Evolutionary conservation across 2,888 invertebrate genomes (phyloP), one percentile per base, ranked within the genome.

Genomic region (Drosophila subquinaria): DNA sequence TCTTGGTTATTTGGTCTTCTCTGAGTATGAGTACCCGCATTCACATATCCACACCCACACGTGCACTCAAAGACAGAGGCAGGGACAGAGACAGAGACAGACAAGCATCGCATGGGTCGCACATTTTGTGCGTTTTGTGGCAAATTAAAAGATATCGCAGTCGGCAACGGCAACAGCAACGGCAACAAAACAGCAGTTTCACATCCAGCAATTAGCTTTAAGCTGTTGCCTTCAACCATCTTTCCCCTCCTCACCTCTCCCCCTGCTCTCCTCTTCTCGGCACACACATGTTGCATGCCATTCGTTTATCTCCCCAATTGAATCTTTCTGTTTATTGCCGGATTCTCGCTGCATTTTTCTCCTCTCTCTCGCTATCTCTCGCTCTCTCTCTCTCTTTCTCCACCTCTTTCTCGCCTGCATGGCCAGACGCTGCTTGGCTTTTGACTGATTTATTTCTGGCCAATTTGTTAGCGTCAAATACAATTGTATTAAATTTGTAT

Each of bases 101-200:
- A 47, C 17, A 50, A 42, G 47, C 23, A 51, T 59, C 38, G 56
- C 66, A 57, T 71, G 62, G 52, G 15, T 59, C 66, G 83, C 69
- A 71, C 82, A 61, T 65, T 79, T 79, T 71, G 76, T 86, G 90
- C 88, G 88, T 89, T 86, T 88, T 85, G 73, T 76, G 72, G 82
- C 86, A 82, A 89, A 86, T 86, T 88, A 88, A 89, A 86, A 89
- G 86, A 85, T 89, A 81, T 73, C 66, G 42, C 69, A 56, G 75
- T 45, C 69, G 61, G 38, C 63, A n/a, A n/a, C n/a, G n/a, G n/a
- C n/a, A 53, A 53, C 71, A 62, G 9, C 40, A 40, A 15, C 11
- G 13, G 13, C 11, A 20, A 45, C 11, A 45, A 43, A 72, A 50
- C 76, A 79, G 35, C 78, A 69, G 57, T 64, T 60, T 66, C 76